Percentiles rank a stretch among this genome's conserved stretches.
phyloP scores from a whole-genome alignment of 2,113 vertebrate genomes.

The Cyprinus carpio region DNA sequence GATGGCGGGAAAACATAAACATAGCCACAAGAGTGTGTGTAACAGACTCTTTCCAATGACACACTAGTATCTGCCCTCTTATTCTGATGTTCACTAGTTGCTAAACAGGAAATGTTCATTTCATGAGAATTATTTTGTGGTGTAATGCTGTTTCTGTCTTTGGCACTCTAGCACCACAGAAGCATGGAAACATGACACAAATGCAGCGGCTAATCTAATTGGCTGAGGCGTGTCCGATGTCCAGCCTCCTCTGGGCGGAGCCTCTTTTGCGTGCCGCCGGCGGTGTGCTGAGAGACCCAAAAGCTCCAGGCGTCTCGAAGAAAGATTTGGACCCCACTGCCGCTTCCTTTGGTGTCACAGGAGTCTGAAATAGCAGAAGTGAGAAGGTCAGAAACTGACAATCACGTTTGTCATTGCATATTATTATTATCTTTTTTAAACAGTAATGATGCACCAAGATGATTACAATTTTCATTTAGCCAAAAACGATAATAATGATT shows the following conservation, averaged over 20 bases:
- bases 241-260: conserved; percentile 88
- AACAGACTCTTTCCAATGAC: neutral
- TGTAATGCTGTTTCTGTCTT: conserved; percentile 14
- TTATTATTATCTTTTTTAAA: neutral
- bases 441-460: too few species aligned
- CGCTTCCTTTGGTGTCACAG: conserved; percentile 82
- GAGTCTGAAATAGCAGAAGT: conserved; percentile 69
- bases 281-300: conserved; percentile 62
- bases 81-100: neutral
- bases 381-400: neutral
- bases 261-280: conserved; percentile 69
- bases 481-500: too few species aligned
- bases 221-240: conserved; percentile 76
- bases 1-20: neutral
- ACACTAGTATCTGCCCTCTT: neutral
- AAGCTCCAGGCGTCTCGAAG: conserved; percentile 88
- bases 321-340: conserved; percentile 76
- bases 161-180: conserved; percentile 3
- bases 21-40: neutral
- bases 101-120: neutral
- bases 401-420: neutral
- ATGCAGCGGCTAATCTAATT: conserved; percentile 56
- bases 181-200: neutral
- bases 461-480: too few species aligned
- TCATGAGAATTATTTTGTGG: neutral